Evolutionary conservation across 2,113 vertebrate species (phyloP).

Genomic region (Triplophysa siluroides): DNA sequence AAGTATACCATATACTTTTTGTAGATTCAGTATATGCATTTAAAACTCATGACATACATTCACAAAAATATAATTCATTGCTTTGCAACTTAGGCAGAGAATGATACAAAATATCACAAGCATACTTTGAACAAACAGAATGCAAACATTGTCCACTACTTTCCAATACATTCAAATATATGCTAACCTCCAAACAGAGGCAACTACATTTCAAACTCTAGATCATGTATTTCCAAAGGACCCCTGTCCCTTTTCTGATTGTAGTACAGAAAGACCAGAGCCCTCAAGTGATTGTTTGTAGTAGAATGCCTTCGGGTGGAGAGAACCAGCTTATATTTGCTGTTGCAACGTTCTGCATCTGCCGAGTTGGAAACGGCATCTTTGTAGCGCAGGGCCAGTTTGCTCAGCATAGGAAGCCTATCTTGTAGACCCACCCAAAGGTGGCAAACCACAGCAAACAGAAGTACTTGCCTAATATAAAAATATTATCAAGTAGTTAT

Average conservation of each 20-base stretch:
- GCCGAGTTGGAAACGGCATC: conserved; percentile 1
- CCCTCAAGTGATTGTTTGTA: conserved; percentile 2
- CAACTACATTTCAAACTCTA: background rate
- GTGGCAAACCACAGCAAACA: background rate
- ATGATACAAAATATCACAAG: too few species aligned
- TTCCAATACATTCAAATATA: background rate
- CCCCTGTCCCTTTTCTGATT: background rate
- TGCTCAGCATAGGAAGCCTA: conserved; percentile 15
- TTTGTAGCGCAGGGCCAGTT: background rate
- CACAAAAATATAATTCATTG: too few species aligned
- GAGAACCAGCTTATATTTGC: background rate
- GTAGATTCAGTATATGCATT: too few species aligned
- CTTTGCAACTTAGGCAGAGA: too few species aligned
- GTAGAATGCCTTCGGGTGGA: background rate
- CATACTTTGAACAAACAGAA: too few species aligned
- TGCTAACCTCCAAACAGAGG: background rate
- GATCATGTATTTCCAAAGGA: background rate
- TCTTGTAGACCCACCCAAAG: background rate
- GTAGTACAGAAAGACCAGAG: background rate
- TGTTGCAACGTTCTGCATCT: background rate
- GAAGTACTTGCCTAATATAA: background rate
- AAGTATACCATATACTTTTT: too few species aligned
- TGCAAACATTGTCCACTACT: too few species aligned
- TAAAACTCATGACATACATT: too few species aligned
- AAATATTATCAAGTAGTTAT: too few species aligned